These are phyloP conservation scores for Phoeniculus purpureus DNA, from an alignment of 2,797 vertebrate species.

Conservation along the genomic window DNA sequence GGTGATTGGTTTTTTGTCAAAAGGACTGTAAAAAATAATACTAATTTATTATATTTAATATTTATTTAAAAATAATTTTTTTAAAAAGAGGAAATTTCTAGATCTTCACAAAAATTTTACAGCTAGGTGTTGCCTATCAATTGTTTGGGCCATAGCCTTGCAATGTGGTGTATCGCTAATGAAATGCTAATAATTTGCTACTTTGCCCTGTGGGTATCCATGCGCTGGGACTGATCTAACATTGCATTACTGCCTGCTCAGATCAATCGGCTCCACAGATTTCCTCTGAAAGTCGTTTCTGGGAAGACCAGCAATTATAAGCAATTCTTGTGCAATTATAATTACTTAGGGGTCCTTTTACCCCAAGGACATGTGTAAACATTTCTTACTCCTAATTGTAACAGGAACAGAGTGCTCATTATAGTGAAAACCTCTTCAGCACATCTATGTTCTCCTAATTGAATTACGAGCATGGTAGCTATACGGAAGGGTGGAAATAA, in stretches of 20 bases:
- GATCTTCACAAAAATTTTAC: slow-evolving; percentile 24
- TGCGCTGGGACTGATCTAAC: slow-evolving; percentile 2
- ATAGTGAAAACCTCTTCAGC: neutral
- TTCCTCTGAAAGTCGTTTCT: slow-evolving; percentile 37
- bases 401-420: neutral
- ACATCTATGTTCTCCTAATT: neutral
- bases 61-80: no score
- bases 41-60: no score
- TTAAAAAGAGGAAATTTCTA: neutral
- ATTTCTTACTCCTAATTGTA: neutral
- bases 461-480: neutral
- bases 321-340: slow-evolving; percentile 23
- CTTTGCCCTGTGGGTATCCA: neutral
- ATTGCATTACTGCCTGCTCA: no score
- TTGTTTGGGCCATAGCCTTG: neutral
- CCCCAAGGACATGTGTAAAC: slow-evolving; percentile 4
- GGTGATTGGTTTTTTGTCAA: neutral
- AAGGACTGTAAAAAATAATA: neutral
- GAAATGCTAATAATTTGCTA: slow-evolving; percentile 35
- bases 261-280: neutral
- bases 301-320: slow-evolving; percentile 36
- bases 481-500: neutral
- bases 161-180: slow-evolving; percentile 20
- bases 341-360: slow-evolving; percentile 33
- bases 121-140: neutral